Conservation (phyloP, 37 sponge, comb jelly and placozoan genomes). For the Dysidea cf. avara region DNA sequence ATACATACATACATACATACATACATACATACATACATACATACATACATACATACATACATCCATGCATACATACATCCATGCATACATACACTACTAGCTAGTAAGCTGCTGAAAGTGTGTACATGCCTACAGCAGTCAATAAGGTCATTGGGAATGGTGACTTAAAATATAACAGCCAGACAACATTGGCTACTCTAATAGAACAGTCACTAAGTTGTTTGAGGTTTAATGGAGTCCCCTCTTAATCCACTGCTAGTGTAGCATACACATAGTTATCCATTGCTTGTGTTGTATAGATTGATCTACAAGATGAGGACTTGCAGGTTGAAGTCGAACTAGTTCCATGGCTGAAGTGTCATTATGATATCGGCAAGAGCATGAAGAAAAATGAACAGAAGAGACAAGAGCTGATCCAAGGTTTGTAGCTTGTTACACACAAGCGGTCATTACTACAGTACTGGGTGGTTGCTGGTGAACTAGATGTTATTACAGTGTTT, state of each 20-base stretch:
- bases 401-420: slow-evolving; percentile 73
- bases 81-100: no score
- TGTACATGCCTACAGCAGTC: no score
- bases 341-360: slow-evolving; percentile 62
- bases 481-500: no score
- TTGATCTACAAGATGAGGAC: slow-evolving; percentile 60
- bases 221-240: neutral
- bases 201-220: no score
- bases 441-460: neutral
- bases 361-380: slow-evolving; percentile 30
- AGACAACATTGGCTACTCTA: no score
- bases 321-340: slow-evolving; percentile 48
- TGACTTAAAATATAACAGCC: no score
- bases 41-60: neutral
- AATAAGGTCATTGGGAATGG: no score
- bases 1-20: neutral
- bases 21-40: neutral
- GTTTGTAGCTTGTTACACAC: neutral
- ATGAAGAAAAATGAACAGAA: slow-evolving; percentile 52
- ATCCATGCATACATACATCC: no score
- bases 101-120: no score
- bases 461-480: no score
- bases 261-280: neutral
- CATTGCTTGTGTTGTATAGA: slow-evolving; percentile 4
- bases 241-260: neutral